phyloP scores from a whole-genome alignment of 1,140 invertebrate genomes.

The Bathynomus jamesi region DNA sequence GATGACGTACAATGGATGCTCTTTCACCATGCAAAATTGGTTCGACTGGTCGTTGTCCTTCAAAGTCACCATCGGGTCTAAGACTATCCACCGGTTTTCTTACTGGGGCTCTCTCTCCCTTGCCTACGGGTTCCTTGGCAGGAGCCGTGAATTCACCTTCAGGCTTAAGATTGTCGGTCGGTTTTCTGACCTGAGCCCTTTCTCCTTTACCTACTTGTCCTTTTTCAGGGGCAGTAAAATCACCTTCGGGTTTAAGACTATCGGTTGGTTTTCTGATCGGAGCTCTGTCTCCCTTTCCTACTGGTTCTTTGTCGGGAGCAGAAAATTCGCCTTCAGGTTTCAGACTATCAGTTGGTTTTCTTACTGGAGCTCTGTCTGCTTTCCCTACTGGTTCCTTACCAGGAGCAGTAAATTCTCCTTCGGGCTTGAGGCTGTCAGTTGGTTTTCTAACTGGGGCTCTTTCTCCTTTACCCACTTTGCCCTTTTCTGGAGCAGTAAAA shows the following conservation, averaged over 20 bases:
- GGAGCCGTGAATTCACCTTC: conserved; percentile 25
- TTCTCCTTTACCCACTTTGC: conserved; percentile 44
- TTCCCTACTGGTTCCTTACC: conserved; percentile 10
- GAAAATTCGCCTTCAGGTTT: conserved; percentile 39
- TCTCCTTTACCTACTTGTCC: conserved; percentile 23
- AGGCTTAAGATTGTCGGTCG: conserved; percentile 18
- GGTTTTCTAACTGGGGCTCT: conserved; percentile 42
- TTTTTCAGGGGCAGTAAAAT: conserved; percentile 34
- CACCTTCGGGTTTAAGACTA: conserved; percentile 39
- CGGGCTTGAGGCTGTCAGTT: conserved; percentile 26
- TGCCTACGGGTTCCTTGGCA: conserved; percentile 43
- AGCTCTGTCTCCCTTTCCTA: conserved; percentile 30
- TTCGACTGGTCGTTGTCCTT: not conserved
- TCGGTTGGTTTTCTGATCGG: conserved; percentile 35
- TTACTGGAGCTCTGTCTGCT: conserved; percentile 10
- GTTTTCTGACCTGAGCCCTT: conserved; percentile 23
- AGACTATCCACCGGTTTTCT: conserved; percentile 4
- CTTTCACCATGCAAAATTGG: not conserved
- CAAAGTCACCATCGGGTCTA: conserved; percentile 8
- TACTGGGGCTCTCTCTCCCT: conserved; percentile 32
- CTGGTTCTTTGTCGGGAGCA: not conserved
- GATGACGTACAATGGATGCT: not conserved
- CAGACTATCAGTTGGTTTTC: conserved; percentile 15
- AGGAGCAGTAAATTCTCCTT: conserved; percentile 27
- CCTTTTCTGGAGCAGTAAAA: conserved; percentile 40